Conservation (phyloP, 2,113 vertebrate species). For the Syngnathus typhle region DNA sequence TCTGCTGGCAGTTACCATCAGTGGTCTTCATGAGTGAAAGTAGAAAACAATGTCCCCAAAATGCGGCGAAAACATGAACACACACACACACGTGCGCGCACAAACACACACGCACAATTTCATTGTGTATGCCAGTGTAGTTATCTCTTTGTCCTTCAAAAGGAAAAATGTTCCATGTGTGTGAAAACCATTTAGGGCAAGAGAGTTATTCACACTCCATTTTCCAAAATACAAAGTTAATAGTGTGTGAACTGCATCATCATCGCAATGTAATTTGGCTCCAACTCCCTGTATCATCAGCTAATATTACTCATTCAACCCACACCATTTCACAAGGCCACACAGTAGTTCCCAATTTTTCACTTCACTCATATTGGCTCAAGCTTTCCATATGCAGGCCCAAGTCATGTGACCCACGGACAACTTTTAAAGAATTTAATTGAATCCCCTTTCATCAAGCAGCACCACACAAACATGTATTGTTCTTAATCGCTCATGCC, state of each 20-base stretch:
- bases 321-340: background rate
- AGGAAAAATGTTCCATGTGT: background rate
- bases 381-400: background rate
- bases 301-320: background rate
- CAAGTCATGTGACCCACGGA: background rate
- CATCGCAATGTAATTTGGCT: conserved; percentile 1
- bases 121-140: background rate
- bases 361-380: background rate
- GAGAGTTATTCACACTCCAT: conserved; percentile 6
- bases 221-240: conserved; percentile 11
- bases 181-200: background rate
- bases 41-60: too few relatives aligned
- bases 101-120: background rate
- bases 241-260: conserved; percentile 5
- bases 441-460: background rate
- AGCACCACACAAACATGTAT: background rate
- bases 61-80: background rate
- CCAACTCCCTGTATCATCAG: conserved; percentile 1
- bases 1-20: too few relatives aligned
- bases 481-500: too few relatives aligned
- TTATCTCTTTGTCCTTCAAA: conserved; percentile 2
- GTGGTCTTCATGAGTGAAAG: too few relatives aligned
- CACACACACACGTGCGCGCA: background rate
- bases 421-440: background rate
- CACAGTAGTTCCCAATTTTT: background rate